Conservation (phyloP, 2,113 vertebrate species). For the Equus quagga region DNA sequence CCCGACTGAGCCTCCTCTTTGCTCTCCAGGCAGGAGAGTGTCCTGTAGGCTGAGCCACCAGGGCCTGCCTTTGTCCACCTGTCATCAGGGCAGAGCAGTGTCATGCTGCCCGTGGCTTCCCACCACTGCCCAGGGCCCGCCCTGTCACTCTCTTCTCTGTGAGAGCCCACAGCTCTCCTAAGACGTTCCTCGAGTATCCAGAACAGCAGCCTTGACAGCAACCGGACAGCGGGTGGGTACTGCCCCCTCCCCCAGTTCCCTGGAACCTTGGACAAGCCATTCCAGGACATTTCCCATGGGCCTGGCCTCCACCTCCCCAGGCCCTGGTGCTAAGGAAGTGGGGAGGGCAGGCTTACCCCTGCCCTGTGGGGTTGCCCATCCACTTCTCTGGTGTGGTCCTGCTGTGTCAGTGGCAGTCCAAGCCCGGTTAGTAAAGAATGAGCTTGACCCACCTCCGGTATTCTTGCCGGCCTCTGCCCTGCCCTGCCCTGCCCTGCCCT, state of each 20-base stretch:
- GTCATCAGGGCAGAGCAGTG: not conserved
- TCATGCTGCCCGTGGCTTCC: not conserved
- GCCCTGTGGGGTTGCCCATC: rapidly evolving
- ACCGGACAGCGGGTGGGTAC: rapidly evolving
- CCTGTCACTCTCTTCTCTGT: rapidly evolving
- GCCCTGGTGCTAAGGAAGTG: conserved; percentile 40
- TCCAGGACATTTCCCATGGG: not conserved
- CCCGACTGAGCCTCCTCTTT: not conserved
- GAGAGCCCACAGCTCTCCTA: not conserved
- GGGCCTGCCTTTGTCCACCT: not conserved
- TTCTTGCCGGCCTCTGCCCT: not conserved
- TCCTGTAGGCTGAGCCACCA: not conserved
- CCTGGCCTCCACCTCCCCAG: not conserved
- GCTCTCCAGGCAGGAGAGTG: not conserved
- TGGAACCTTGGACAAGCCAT: not conserved
- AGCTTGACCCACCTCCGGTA: not conserved
- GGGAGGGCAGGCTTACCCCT: not conserved
- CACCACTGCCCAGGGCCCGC: not conserved
- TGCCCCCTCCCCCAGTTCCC: not conserved
- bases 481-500: not conserved
- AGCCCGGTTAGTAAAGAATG: too few species aligned
- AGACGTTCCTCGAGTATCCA: not conserved
- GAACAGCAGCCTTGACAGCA: not conserved
- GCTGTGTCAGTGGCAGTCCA: not conserved
- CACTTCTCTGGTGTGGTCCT: not conserved